These are phyloP conservation scores for Gulo gulo DNA, from an alignment of 2,113 vertebrate species.

Conservation along the genomic window DNA sequence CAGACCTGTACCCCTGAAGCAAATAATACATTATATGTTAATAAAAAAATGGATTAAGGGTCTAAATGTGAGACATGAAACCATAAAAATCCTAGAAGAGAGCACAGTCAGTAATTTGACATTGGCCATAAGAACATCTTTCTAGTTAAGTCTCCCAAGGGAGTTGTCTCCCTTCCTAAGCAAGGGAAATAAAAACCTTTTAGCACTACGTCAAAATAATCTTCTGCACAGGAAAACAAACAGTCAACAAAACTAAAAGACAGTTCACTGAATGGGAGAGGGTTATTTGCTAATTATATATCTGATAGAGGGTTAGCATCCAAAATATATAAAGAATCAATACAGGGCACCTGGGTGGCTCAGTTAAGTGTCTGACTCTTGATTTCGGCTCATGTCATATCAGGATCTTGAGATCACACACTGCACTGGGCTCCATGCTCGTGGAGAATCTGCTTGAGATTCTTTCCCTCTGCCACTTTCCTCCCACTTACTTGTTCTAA, in stretches of 20 bases:
- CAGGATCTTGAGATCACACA: background rate
- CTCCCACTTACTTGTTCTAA: background rate
- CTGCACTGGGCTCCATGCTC: background rate
- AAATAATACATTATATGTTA: too few relatives aligned
- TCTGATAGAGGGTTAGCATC: background rate
- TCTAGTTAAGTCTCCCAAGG: background rate
- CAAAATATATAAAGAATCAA: background rate
- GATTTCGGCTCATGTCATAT: background rate
- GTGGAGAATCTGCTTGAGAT: background rate
- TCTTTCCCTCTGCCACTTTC: background rate
- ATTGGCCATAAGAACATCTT: background rate
- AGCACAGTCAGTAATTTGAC: background rate
- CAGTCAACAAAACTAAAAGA: background rate
- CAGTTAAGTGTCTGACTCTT: background rate
- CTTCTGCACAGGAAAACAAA: background rate
- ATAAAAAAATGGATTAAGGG: background rate
- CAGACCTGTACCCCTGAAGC: too few relatives aligned
- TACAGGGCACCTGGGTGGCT: background rate
- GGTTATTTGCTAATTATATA: background rate
- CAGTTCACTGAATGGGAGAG: background rate
- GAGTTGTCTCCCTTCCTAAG: background rate
- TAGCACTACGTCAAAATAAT: background rate
- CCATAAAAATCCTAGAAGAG: background rate
- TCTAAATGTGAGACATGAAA: background rate
- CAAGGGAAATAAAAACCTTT: background rate